phyloP scores from a whole-genome alignment of 2,113 vertebrate genomes.

The Embiotoca jacksoni region DNA sequence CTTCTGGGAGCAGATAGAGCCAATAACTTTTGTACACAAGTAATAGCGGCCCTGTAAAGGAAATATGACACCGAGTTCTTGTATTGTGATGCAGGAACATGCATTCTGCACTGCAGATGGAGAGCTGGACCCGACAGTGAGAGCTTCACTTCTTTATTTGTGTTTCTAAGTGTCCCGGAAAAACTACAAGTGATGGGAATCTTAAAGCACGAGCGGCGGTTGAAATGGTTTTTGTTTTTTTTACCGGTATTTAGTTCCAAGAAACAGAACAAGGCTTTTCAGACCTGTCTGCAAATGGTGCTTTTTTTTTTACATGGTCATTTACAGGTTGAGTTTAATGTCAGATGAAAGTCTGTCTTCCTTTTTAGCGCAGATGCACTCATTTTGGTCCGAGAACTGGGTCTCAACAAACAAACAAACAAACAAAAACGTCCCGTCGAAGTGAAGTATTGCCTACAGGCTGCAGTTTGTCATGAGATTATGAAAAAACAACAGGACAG shows the following conservation, averaged over 20 bases:
- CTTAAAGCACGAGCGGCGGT: neutral
- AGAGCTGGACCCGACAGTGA: conserved; percentile 36
- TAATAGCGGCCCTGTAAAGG: conserved; percentile 41
- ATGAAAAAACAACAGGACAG: neutral
- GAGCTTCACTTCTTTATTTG: conserved; percentile 1
- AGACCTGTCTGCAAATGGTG: neutral
- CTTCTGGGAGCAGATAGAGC: conserved; percentile 41
- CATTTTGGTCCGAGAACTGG: conserved; percentile 30
- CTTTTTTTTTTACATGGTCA: conserved; percentile 28
- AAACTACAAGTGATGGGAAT: neutral
- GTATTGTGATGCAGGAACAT: conserved; percentile 57
- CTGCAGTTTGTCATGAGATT: conserved; percentile 28
- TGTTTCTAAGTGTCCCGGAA: conserved; percentile 5
- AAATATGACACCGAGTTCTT: conserved; percentile 42
- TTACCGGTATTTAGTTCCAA: no score
- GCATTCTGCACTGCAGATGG: conserved; percentile 48
- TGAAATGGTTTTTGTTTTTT: neutral
- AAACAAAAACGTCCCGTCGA: neutral
- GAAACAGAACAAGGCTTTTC: neutral
- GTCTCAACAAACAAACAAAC: neutral
- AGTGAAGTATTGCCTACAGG: conserved; percentile 32
- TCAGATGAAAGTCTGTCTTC: neutral
- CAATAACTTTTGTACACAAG: conserved; percentile 64
- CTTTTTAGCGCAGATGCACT: neutral
- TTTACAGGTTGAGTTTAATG: conserved; percentile 44